Base-by-base conservation (phyloP, 2,797 vertebrate genomes). In the Acipenser transmontanus region DNA sequence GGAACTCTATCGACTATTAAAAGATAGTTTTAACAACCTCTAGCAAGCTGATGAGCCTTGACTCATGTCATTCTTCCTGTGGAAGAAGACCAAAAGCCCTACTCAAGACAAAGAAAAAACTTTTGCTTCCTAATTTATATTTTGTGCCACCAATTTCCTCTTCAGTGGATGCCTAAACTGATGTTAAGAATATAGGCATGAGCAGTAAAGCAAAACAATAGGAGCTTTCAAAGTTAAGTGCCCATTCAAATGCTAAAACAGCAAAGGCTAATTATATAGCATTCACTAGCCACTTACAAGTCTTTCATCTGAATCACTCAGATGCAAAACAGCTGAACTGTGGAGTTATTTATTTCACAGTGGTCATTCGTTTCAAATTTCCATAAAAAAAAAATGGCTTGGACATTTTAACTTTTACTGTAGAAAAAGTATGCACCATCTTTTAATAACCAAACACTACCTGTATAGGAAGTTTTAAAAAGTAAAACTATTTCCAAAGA, bases 221-320 rank as follows among this genome's bases (percentile, higher is more conserved):
- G 83, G 80, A 87, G 83, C 85, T 89, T 87, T 85, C 80, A 89
- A 79, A 87, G 83, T 85, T 87, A 86, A 84, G 82, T 76, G 71
- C 62, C 84, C 76, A 88, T 91, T 91, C 80, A 89, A 75, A 91
- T 93, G 88, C 86, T 81, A 89, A 90, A 74, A 80, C 73, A 82
- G 78, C 81, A 81, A 81, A 76, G 78, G 85, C 82, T 82, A 83
- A 82, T 91, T 86, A 91, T 88, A 89, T 86, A 85, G 85, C 85
- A 86, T 82, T 78, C 74, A 74, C 65, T 87, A 84, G 85, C 86
- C 76, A 82, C 85, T 91, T 88, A 82, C 87, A 89, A 88, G 87
- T 87, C 77, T 89, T 85, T 89, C 85, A 88, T 89, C 84, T 88
- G 84, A 87, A 81, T 83, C 79, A 82, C 86, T 82, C 76, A 85